These are phyloP conservation scores for Acleris holmiana DNA, from an alignment of 2,888 invertebrate species.

Conservation along the genomic window DNA sequence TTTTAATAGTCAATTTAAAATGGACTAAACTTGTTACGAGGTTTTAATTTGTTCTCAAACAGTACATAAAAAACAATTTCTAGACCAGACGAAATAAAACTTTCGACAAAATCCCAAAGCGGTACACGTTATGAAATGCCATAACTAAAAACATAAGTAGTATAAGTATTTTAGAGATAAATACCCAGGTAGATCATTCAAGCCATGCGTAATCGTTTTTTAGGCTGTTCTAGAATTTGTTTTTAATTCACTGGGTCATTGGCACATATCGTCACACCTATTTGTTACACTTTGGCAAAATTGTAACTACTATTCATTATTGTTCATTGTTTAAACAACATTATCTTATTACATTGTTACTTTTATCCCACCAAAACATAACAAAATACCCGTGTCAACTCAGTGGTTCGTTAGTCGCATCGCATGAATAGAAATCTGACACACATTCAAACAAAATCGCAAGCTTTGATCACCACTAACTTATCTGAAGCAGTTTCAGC, in stretches of 20 bases:
- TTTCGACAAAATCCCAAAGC: background rate
- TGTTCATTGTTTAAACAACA: background rate
- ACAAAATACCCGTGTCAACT: background rate
- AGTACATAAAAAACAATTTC: slow-evolving; percentile 3
- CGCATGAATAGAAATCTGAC: background rate
- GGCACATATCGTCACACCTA: background rate
- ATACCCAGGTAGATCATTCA: too few relatives aligned
- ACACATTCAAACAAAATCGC: slow-evolving; percentile 20
- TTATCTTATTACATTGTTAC: background rate
- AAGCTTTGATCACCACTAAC: slow-evolving; percentile 10
- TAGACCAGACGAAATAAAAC: background rate
- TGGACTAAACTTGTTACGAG: background rate
- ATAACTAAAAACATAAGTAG: too few relatives aligned
- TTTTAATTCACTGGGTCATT: background rate
- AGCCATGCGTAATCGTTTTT: background rate
- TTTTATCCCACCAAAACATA: background rate
- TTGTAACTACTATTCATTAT: too few relatives aligned
- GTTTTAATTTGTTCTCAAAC: slow-evolving; percentile 5
- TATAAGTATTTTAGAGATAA: too few relatives aligned
- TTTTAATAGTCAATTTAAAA: background rate
- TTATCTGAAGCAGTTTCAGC: slow-evolving; percentile 18
- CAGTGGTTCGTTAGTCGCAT: slow-evolving; percentile 10
- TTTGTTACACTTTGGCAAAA: background rate
- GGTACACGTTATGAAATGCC: background rate
- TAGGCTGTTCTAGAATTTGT: slow-evolving; percentile 9